Evolutionary conservation across 2,797 vertebrate species (phyloP).

Genomic region (Dendrocincla fuliginosa): DNA sequence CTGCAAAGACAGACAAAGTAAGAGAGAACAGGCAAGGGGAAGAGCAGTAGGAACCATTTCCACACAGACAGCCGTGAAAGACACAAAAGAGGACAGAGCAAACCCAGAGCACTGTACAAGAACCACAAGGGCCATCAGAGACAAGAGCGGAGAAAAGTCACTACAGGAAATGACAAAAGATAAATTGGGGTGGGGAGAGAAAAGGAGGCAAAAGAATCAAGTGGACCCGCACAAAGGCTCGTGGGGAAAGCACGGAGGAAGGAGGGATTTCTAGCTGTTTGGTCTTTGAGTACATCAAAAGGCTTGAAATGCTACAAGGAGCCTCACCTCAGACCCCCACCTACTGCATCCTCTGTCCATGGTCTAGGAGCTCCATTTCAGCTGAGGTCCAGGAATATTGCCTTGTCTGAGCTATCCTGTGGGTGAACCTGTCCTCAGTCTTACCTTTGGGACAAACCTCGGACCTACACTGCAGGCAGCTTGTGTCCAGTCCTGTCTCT

Average conservation of each 20-base stretch:
- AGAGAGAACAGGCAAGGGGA: not conserved
- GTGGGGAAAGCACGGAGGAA: not conserved
- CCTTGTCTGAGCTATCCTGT: not conserved
- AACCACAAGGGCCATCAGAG: not conserved
- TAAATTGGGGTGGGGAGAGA: not conserved
- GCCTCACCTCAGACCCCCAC: not conserved
- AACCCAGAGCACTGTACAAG: not conserved
- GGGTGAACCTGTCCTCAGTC: not conserved
- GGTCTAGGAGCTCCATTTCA: not conserved
- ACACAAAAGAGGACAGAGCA: not conserved
- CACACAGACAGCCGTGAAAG: not conserved
- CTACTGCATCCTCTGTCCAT: rapidly evolving
- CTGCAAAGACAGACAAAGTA: not conserved
- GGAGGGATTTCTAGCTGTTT: not conserved
- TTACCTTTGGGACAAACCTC: not conserved
- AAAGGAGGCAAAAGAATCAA: not conserved
- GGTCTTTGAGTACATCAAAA: not conserved
- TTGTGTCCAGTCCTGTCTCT: not conserved
- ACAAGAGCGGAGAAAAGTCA: not conserved
- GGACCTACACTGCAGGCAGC: not conserved
- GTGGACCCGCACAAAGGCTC: not conserved
- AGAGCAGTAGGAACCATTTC: not conserved
- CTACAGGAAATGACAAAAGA: not conserved
- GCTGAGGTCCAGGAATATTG: not conserved
- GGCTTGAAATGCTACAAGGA: not conserved